Base-by-base conservation (phyloP, 2,888 invertebrate genomes). In the Scaptomyza cyrtandrae region DNA sequence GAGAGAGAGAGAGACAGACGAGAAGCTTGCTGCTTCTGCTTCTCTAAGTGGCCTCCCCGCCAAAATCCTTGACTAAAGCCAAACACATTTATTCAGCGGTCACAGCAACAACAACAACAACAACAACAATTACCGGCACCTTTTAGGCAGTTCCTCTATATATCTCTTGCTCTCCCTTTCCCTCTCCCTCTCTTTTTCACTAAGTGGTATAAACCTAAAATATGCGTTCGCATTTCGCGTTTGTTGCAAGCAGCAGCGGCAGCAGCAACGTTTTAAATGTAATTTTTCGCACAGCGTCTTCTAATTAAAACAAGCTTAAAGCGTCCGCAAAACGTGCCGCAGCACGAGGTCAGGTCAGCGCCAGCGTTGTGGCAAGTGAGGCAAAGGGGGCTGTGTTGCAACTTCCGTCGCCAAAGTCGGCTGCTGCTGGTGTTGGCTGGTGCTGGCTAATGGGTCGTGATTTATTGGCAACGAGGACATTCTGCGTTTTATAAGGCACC, bases 281-380 rank as follows among this genome's bases (percentile, higher is more conserved):
- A 86, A 80, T 88, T 89, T 82, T 79, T 86, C 83, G 79, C 77
- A 64, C 63, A 81, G 65, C 75, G 79, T 88, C 81, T 85, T 87
- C 86, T 90, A 88, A 90, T 90, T 89, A 90, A 90, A 90, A 89
- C 78, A 78, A 88, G 89, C 86, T 90, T 89, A 88, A 90, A 85
- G 81, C 73, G 65, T 71, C 73, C 63, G 67, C 62, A 70, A 73
- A 80, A 75, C 72, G 74, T 78, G 73, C 67, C 75, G 55, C 70
- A 66, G 74, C 75, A 72, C 70, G 73, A 86, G 81, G 78, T 76
- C 84, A 79, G 60, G 50, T 10, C 13, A 13, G 35, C 5, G 37
- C 6, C n/a, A 37, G 37, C 13, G 3, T 0, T 11, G 27, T 13
- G 24, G 14, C 49, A 39, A 11, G 10, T 33, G 35, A 2, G 11